Conservation (phyloP, 2,888 invertebrate species). For the Cantharis rustica region DNA sequence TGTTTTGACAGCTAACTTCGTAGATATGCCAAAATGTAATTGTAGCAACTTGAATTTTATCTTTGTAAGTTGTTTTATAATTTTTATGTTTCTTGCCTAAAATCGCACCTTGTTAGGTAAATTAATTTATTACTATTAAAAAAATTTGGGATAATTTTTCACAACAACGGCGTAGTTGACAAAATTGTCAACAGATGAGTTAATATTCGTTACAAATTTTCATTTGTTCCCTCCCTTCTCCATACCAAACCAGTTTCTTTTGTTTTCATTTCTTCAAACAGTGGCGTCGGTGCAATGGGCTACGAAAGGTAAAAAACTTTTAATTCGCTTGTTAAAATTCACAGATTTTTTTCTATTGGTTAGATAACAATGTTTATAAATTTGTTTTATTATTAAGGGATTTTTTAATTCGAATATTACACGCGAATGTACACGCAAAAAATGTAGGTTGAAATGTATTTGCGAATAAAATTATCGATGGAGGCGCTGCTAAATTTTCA, state of each 20-base stretch:
- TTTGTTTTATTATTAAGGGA: too few relatives aligned
- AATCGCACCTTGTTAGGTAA: neutral
- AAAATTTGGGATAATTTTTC: neutral
- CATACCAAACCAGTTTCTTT: neutral
- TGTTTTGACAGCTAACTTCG: neutral
- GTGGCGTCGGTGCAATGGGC: neutral
- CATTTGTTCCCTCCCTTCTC: too few relatives aligned
- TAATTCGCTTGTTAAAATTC: too few relatives aligned
- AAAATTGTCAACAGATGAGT: neutral
- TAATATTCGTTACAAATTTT: too few relatives aligned
- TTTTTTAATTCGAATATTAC: too few relatives aligned
- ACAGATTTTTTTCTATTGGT: too few relatives aligned
- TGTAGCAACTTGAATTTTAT: neutral
- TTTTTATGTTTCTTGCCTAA: neutral
- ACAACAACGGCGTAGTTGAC: neutral
- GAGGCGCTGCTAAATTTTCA: too few relatives aligned
- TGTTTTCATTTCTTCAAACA: neutral
- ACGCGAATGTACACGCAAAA: too few relatives aligned
- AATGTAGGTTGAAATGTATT: too few relatives aligned
- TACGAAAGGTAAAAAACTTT: too few relatives aligned
- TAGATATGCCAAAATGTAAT: neutral
- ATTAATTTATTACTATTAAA: neutral
- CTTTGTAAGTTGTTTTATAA: neutral
- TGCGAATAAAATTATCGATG: too few relatives aligned
- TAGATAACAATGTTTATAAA: too few relatives aligned